Evolutionary conservation across 2,113 vertebrate species (phyloP), one percentile per base, ranked within the genome.

Genomic region (Capreolus pygargus): DNA sequence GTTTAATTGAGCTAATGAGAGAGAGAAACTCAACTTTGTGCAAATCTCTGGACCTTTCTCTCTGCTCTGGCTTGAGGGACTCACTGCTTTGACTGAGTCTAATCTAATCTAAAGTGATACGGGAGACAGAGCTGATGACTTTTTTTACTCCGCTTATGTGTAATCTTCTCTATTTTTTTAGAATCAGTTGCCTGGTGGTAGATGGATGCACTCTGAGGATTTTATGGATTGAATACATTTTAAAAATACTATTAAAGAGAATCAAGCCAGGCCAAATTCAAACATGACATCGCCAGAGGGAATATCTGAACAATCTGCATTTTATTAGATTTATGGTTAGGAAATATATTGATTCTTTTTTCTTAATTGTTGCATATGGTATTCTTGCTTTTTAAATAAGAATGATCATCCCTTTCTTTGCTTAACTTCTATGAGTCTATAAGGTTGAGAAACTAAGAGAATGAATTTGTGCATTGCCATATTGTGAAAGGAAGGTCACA

Each of bases 161-260:
- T 54, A 27, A 78, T 87, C 50, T 21, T 85, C 43, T 96, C 6
- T 95, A 39, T 93, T 91, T 57, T 87, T 94, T 27, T 86, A 28
- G 67, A 91, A 83, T 64, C 43, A 10, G 6, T 89, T 89, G 33
- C 30, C 52, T 95, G 21, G 30, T 97, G 25, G 21, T 74, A 87
- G 86, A 64, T n/a, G 21, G 84, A 61, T 52, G 1, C 2, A 82
- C 64, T 45, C 92, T 64, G 36, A 90, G 86, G 39, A 79, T 78
- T 96, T 94, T 84, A 91, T 84, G 93, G 88, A 81, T 93, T 83
- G 52, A 94, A 91, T 96, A 52, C 52, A 95, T 96, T 86, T 97
- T 86, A 17, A 0, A 93, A 96, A 76, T 67, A 47, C 76, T 89
- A 50, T 84, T 70, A 76, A 87, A 92, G 79, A 93, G 50, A 94